Conservation (phyloP, 1,140 invertebrate species). For the Leptestheria dahalacensis region DNA sequence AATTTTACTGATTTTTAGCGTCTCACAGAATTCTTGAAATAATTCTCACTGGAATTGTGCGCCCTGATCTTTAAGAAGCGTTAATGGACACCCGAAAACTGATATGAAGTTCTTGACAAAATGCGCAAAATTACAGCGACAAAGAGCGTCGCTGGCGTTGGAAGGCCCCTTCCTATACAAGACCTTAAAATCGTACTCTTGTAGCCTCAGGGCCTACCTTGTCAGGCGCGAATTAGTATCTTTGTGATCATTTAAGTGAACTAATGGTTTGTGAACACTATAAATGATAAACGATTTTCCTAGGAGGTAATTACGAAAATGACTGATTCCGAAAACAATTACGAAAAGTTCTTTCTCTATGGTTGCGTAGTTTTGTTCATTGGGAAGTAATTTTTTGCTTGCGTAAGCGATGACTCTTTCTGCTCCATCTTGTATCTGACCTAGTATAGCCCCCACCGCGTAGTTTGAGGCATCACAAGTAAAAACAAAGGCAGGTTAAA, state of each 20-base stretch:
- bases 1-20: constrained; percentile 4
- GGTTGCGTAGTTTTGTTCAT: constrained; percentile 7
- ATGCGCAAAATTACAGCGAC: not conserved
- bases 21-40: constrained; percentile 2
- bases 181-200: not conserved
- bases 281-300: not conserved
- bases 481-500: not conserved
- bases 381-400: not conserved
- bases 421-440: not conserved
- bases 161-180: not conserved
- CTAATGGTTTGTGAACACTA: not conserved
- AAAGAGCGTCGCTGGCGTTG: not conserved
- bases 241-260: not conserved
- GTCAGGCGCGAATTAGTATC: not conserved
- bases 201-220: not conserved
- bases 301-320: not conserved
- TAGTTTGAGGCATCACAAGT: not conserved
- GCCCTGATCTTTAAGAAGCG: constrained; percentile 1
- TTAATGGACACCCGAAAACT: not conserved
- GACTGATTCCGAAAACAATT: not conserved
- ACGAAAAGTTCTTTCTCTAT: constrained; percentile 17
- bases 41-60: not conserved
- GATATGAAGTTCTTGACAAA: not conserved
- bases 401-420: not conserved
- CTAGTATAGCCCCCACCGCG: not conserved